A percentile compares a stretch with the other conserved stretches of the same genome.
phyloP scores from a whole-genome alignment of 2,888 invertebrate species.

The Leptinotarsa rubiginosa region DNA sequence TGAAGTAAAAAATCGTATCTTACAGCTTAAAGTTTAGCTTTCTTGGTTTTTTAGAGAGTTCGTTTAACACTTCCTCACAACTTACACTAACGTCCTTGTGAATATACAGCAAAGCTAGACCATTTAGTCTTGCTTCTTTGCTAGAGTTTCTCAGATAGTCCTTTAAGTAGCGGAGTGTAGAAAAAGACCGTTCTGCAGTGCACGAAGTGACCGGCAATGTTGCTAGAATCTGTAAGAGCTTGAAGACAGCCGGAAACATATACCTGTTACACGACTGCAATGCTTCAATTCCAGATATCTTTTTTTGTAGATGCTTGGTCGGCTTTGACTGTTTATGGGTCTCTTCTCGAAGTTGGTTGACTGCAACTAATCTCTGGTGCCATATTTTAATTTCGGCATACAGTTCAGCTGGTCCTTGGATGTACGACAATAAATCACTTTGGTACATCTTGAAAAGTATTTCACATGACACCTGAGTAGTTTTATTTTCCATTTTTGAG shows the following conservation, averaged over 20 bases:
- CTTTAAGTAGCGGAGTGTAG: constrained; percentile 1
- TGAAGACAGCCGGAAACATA: constrained; percentile 7
- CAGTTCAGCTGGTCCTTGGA: not conserved
- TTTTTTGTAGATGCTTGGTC: not conserved
- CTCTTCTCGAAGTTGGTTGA: constrained; percentile 3
- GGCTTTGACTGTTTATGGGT: constrained; percentile 3
- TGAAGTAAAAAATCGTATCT: not conserved
- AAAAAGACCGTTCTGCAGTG: too few relatives aligned
- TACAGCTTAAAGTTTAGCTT: constrained; percentile 3
- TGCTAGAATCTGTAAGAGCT: too few relatives aligned
- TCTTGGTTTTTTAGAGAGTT: constrained; percentile 2
- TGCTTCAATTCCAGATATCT: constrained; percentile 5
- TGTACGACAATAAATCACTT: constrained; percentile 6
- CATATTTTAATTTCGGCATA: constrained; percentile 4
- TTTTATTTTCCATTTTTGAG: not conserved
- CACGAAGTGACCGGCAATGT: too few relatives aligned
- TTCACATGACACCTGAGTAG: not conserved
- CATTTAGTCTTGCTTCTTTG: too few relatives aligned
- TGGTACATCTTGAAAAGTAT: not conserved
- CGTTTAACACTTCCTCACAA: not conserved
- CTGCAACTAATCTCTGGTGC: not conserved
- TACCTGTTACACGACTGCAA: constrained; percentile 1
- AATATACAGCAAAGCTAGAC: too few relatives aligned
- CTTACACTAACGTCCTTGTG: not conserved
- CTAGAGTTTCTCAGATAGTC: too few relatives aligned